phyloP scores from a whole-genome alignment of 2,113 vertebrate species.

The Nesogale talazaci region DNA sequence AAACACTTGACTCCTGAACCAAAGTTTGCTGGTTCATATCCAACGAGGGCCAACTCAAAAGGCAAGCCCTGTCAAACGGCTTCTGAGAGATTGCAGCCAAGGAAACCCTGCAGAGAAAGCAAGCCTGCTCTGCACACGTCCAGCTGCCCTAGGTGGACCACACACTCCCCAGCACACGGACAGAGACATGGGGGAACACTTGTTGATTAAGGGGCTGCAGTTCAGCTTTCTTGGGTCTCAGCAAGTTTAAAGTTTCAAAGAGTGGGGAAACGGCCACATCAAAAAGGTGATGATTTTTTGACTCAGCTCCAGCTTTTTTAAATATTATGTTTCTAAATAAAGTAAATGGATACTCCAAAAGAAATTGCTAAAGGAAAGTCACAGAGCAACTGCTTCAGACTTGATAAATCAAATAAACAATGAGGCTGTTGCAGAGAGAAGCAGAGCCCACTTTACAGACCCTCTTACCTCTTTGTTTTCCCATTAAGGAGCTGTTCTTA shows the following conservation, averaged over 20 bases:
- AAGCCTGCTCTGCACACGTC: not conserved
- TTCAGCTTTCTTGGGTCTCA: constrained; percentile 4
- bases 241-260: constrained; percentile 75
- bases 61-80: not conserved
- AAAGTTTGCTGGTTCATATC: not conserved
- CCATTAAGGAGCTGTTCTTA: constrained; percentile 72
- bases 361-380: constrained; percentile 70
- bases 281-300: constrained; percentile 77
- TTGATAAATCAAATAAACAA: constrained; percentile 75
- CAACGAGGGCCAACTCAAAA: not conserved
- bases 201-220: constrained; percentile 35
- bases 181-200: not conserved
- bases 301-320: constrained; percentile 72
- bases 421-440: constrained; percentile 61
- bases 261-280: constrained; percentile 57
- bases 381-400: constrained; percentile 47
- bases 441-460: constrained; percentile 30
- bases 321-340: constrained; percentile 83
- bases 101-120: not conserved
- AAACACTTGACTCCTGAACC: not conserved
- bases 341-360: constrained; percentile 72
- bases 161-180: not conserved
- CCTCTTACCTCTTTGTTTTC: constrained; percentile 66
- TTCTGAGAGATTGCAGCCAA: not conserved
- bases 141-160: not conserved